phyloP scores from a whole-genome alignment of 2,113 vertebrate species.

The Urocynchramus pylzowi region DNA sequence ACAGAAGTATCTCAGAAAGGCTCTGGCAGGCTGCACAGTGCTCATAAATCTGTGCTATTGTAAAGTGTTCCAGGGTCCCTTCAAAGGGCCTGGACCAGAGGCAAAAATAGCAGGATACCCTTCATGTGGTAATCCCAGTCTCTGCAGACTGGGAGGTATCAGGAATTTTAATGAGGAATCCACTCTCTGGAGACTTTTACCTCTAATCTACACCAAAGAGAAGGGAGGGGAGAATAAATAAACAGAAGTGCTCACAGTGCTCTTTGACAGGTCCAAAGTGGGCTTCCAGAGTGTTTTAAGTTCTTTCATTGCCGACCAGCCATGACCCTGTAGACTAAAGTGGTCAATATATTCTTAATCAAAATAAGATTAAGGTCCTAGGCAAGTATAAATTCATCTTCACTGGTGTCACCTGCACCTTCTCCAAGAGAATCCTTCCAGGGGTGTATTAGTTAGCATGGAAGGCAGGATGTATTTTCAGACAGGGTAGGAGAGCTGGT shows the following conservation, averaged over 20 bases:
- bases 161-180: background rate
- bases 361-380: background rate
- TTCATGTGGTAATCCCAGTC: conserved; percentile 42
- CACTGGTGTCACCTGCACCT: background rate
- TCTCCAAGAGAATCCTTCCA: background rate
- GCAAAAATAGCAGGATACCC: conserved; percentile 49
- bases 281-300: background rate
- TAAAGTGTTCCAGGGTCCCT: conserved; percentile 3
- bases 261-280: background rate
- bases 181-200: background rate
- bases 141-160: background rate
- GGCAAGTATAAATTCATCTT: background rate
- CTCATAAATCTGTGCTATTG: conserved; percentile 22
- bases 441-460: background rate
- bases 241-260: background rate
- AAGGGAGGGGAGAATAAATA: background rate
- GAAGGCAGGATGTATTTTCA: background rate
- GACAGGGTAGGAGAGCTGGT: background rate
- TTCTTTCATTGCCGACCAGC: background rate
- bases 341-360: background rate
- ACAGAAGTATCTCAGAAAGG: conserved; percentile 15
- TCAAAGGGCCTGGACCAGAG: conserved; percentile 30
- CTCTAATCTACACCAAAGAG: background rate
- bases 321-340: background rate
- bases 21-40: background rate